Base-by-base conservation (phyloP, 1,140 invertebrate species). In the Calephelis nemesis region DNA sequence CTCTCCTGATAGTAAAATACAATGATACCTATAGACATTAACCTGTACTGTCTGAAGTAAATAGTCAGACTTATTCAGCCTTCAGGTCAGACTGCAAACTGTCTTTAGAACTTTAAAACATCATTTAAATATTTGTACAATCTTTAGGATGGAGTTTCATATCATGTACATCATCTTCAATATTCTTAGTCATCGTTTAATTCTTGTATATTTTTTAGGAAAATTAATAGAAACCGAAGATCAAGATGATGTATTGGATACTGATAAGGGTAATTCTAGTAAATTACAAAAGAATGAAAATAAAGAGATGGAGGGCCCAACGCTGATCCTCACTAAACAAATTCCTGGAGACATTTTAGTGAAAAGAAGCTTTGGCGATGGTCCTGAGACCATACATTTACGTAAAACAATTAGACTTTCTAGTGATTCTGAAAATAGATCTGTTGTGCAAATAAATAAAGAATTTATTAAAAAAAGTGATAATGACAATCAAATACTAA, bases 161-260 rank as follows among this genome's bases (percentile, higher is more conserved):
- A 45, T 45, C 8, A 9, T 45, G 42, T 9, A 45, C 8, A 9
- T 45, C 1, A 45, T 7, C 42, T 1, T 45, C 4, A 8, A 45
- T 30, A 45, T 45, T 45, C 7, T 45, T 6, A 45, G 3, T 30
- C 30, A 30, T 49, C 13, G 10, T 52, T 13, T 13, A 52, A 5
- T 52, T 52, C 5, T 19, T 52, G 49, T 13, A 13, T 52, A 54
- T 30, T 68, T 84, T 85, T 7, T 69, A 92, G 91, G 91, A 74
- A 92, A 92, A 81, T 81, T 92, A 77, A 79, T 92, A 63, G 91
- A 92, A 82, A 82, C 67, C 65, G 89, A 91, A 75, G 88, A 91
- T 42, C 82, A 83, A 62, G 87, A 90, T 50, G 86, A 89, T 39
- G 71, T 73, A 42, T 82, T 78, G 62, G 91, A 92, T 65, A 72